Conservation (phyloP, 2,797 vertebrate genomes). For the Hemibagrus guttatus region DNA sequence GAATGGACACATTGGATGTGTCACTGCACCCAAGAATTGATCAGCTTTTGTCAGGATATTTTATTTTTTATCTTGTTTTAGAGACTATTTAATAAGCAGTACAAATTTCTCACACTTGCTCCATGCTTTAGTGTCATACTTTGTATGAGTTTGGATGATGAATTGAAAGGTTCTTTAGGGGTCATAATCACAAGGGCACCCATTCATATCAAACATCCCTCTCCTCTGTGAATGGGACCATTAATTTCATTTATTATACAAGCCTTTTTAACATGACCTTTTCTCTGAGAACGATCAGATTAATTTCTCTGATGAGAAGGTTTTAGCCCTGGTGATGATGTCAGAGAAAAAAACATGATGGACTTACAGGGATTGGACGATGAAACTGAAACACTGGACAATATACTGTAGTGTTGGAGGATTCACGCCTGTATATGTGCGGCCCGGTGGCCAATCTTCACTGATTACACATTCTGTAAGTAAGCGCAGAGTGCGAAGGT, state of each 20-base stretch:
- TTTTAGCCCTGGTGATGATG: not conserved
- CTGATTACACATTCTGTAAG: too few species aligned
- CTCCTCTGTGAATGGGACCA: not conserved
- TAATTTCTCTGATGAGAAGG: not conserved
- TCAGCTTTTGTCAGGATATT: not conserved
- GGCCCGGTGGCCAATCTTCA: too few species aligned
- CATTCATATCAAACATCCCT: constrained; percentile 9
- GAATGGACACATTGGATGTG: not conserved
- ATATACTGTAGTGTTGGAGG: too few species aligned
- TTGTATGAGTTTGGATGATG: not conserved
- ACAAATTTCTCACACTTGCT: not conserved
- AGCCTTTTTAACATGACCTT: not conserved
- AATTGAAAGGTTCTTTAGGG: constrained; percentile 6
- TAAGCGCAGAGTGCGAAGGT: too few species aligned
- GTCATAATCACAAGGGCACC: constrained; percentile 5
- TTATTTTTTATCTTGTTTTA: not conserved
- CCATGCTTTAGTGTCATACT: not conserved
- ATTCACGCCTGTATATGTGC: too few species aligned
- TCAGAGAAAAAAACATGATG: not conserved
- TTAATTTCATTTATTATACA: constrained; percentile 11
- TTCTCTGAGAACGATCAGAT: not conserved
- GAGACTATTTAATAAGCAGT: not conserved
- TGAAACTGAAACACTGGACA: too few species aligned
- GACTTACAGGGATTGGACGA: too few species aligned
- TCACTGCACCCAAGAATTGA: not conserved